Conservation (phyloP, 2,888 invertebrate species). For the Drosophila pseudotakahashii region DNA sequence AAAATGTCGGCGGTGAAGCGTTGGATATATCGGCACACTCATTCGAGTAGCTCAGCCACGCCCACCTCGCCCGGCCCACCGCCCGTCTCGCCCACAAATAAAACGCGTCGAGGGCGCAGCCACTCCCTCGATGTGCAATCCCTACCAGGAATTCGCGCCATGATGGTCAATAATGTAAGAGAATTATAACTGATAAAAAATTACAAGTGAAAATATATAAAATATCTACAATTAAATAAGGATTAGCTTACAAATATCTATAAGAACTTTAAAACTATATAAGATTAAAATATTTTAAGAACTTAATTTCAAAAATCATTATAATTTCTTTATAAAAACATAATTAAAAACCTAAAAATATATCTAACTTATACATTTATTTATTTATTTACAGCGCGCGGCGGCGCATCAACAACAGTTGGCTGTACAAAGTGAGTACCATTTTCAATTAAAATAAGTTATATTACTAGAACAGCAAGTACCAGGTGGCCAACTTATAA, state of each 20-base stretch:
- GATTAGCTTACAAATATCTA: neutral
- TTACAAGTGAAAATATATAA: neutral
- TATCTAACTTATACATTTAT: constrained; percentile 2
- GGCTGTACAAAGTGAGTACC: constrained; percentile 85
- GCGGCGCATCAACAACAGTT: constrained; percentile 88
- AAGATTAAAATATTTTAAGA: too few relatives aligned
- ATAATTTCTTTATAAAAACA: too few relatives aligned
- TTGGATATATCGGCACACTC: constrained; percentile 83
- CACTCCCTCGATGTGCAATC: constrained; percentile 84
- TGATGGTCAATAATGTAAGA: constrained; percentile 79
- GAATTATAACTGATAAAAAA: neutral
- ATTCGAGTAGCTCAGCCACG: constrained; percentile 61
- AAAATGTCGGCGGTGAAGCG: constrained; percentile 83
- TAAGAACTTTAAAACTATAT: too few relatives aligned
- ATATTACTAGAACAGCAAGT: constrained; percentile 67
- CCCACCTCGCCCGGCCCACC: constrained; percentile 61
- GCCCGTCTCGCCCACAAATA: constrained; percentile 63
- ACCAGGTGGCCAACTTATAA: constrained; percentile 45
- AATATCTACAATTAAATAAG: neutral
- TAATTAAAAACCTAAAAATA: too few relatives aligned
- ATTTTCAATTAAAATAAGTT: neutral
- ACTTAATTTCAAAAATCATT: too few relatives aligned
- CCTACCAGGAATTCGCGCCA: constrained; percentile 82
- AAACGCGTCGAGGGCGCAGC: constrained; percentile 82
- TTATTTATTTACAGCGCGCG: constrained; percentile 87